Evolutionary conservation across 2,797 vertebrate genomes (phyloP).

Genomic region (Galagoides demidoff): DNA sequence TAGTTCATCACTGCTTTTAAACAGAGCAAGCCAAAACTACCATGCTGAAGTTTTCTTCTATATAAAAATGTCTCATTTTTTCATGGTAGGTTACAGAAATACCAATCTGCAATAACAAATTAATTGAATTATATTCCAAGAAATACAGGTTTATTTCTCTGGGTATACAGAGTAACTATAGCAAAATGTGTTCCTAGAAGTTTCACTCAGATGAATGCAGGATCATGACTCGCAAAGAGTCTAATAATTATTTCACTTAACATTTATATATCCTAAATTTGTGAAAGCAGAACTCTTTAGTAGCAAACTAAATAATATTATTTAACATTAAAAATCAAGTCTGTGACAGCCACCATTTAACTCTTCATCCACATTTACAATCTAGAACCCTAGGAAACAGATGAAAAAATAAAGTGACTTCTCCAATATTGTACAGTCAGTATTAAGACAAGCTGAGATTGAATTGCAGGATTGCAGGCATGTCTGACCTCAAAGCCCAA

Average conservation of each 20-base stretch:
- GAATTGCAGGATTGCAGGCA: background rate
- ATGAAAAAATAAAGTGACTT: background rate
- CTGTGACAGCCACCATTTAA: background rate
- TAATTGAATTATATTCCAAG: background rate
- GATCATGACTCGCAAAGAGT: background rate
- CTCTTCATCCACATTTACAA: background rate
- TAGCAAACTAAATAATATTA: background rate
- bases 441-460: background rate
- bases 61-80: constrained; percentile 27
- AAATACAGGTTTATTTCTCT: background rate
- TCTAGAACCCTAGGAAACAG: background rate
- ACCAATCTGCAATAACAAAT: background rate
- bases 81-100: background rate
- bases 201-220: background rate
- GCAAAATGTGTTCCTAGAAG: background rate
- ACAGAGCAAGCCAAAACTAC: background rate
- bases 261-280: background rate
- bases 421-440: background rate
- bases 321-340: background rate
- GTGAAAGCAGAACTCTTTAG: background rate
- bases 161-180: background rate
- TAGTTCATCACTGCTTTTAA: background rate
- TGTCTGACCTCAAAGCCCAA: background rate
- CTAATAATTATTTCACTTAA: background rate
- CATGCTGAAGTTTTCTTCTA: background rate